A percentile compares a stretch with the other conserved stretches of the same genome.
Evolutionary conservation across 1,140 invertebrate genomes (phyloP).

Genomic region (Drosophila busckii): DNA sequence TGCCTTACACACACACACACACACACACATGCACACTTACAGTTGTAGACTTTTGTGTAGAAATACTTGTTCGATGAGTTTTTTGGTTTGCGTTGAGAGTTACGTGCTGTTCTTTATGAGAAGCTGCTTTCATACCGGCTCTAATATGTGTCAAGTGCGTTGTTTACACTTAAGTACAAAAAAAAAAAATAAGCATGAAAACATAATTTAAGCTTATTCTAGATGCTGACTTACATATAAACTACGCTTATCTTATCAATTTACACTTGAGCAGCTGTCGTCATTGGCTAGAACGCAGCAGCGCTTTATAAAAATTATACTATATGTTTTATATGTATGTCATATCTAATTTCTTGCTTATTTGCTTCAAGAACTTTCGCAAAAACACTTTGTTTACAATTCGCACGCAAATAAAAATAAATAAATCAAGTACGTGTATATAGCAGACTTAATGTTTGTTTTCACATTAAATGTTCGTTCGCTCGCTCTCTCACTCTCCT

Average conservation of each 20-base stretch:
- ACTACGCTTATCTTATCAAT: constrained; percentile 31
- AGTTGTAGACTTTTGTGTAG: neutral
- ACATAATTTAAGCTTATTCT: constrained; percentile 13
- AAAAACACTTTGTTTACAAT: too few relatives aligned
- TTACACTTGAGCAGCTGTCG: neutral
- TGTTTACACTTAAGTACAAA: constrained; percentile 23
- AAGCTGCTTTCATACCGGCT: constrained; percentile 25
- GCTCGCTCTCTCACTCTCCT: too few relatives aligned
- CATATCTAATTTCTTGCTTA: constrained; percentile 3
- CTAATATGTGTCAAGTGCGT: constrained; percentile 64
- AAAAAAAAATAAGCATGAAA: constrained; percentile 26
- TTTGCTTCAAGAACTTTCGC: too few relatives aligned
- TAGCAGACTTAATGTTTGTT: too few relatives aligned
- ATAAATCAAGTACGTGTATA: too few relatives aligned
- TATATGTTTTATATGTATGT: neutral
- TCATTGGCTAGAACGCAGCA: too few relatives aligned
- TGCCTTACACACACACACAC: constrained; percentile 11
- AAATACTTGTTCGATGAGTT: constrained; percentile 44
- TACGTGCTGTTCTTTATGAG: too few relatives aligned
- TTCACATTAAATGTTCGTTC: too few relatives aligned
- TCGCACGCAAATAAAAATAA: too few relatives aligned
- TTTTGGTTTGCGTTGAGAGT: constrained; percentile 25
- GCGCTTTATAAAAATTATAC: too few relatives aligned
- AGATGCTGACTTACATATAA: constrained; percentile 16
- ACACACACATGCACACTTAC: neutral